Base-by-base conservation (phyloP, 1,140 invertebrate species). In the Hypothenemus hampei region DNA sequence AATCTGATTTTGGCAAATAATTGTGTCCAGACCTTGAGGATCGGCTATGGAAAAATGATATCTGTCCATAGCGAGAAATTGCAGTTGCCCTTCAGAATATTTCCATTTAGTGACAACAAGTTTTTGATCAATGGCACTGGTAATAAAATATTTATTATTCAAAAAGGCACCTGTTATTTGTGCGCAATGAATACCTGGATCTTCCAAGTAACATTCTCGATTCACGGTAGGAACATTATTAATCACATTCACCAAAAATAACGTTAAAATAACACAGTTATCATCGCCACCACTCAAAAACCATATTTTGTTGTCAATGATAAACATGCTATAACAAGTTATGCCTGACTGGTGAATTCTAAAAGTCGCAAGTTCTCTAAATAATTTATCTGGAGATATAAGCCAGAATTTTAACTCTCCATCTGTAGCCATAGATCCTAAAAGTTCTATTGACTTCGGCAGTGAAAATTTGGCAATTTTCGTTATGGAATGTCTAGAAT, bases 221-320 rank as follows among this genome's bases (percentile, higher is more conserved):
- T 26, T 13, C 13, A 63, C n/a, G 8, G 21, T 41, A 8, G 55
- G 10, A 26, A 18, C 16, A 6, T 33, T 18, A 15, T 24, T n/a
- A 16, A 35, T 36, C 26, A 20, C 19, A 19, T n/a, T 23, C 16
- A 52, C 19, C n/a, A 8, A 15, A 46, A 64, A 54, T 43, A 60
- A 57, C 52, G 29, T 60, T 23, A 85, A 52, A 63, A 72, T 72
- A 15, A 86, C 55, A n/a, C 77, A 67, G 73, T 84, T 86, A 62
- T 87, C 85, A 66, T 88, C 86, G 15, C 86, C 84, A 15, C 83
- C 85, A 26, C 81, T 83, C 0, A 75, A 73, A 31, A 87, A 60
- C 10, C 84, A 48, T 50, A 79, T 72, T 41, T 69, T 59, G 15
- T 74, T 66, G 50, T 65, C 53, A 41, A 78, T 39, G 24, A 62